Percentiles rank a stretch among this genome's conserved stretches.
These are phyloP conservation scores for Glyphotaelius pellucidus DNA, from an alignment of 2,888 invertebrate species.

Conservation along the genomic window DNA sequence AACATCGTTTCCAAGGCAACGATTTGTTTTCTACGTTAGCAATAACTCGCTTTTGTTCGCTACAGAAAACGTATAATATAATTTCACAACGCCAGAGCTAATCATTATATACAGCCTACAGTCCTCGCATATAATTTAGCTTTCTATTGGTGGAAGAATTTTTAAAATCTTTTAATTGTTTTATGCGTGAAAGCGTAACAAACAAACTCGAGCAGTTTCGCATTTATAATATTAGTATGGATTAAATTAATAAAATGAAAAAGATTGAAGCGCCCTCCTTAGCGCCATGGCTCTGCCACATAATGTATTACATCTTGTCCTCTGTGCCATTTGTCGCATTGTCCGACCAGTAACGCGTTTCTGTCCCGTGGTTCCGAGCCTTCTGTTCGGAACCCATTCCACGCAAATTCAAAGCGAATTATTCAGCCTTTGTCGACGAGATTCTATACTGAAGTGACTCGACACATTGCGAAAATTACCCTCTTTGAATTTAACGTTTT, in stretches of 20 bases:
- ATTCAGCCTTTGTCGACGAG: not conserved
- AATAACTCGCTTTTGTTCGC: too few relatives aligned
- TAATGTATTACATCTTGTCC: not conserved
- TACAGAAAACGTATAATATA: too few relatives aligned
- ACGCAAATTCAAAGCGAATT: constrained; percentile 2
- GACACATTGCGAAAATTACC: constrained; percentile 17
- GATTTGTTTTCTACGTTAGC: too few relatives aligned
- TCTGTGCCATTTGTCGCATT: constrained; percentile 6
- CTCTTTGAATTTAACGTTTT: not conserved
- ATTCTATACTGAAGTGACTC: not conserved
- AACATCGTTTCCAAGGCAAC: too few relatives aligned
- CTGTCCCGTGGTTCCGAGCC: not conserved
- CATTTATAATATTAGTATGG: too few relatives aligned
- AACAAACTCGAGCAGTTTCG: too few relatives aligned
- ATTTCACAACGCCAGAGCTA: too few relatives aligned
- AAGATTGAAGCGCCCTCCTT: not conserved
- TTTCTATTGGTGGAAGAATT: too few relatives aligned
- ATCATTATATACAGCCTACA: too few relatives aligned
- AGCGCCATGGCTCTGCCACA: not conserved
- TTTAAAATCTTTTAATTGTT: too few relatives aligned
- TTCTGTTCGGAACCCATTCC: not conserved
- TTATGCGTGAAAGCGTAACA: too few relatives aligned
- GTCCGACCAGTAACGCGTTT: not conserved
- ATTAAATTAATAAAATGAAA: not conserved
- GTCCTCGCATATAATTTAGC: too few relatives aligned